A percentile compares a stretch with the other conserved stretches of the same genome.
Evolutionary conservation across 2,888 invertebrate genomes (phyloP).

Genomic region (Fragum sueziense): DNA sequence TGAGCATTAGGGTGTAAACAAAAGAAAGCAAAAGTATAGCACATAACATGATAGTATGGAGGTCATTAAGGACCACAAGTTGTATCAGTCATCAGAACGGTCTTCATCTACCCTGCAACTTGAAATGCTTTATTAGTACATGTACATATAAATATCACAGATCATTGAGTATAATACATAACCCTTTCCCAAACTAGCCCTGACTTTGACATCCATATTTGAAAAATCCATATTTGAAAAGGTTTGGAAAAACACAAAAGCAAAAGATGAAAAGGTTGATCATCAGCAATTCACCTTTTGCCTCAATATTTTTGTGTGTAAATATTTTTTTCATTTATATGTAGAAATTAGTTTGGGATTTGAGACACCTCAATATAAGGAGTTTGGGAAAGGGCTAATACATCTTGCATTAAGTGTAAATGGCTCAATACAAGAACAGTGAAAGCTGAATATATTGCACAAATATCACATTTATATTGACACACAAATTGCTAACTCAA

Average conservation of each 20-base stretch:
- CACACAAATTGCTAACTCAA: neutral
- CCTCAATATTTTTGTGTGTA: no score
- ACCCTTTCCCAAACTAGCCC: neutral
- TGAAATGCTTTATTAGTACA: neutral
- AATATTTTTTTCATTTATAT: no score
- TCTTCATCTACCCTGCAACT: neutral
- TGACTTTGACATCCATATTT: no score
- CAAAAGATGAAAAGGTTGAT: no score
- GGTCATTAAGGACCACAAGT: neutral
- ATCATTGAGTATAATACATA: neutral
- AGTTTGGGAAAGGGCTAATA: no score
- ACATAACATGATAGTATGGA: neutral
- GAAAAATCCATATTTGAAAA: no score
- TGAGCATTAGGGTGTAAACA: neutral
- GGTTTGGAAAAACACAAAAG: no score
- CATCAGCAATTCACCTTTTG: no score
- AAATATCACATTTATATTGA: neutral
- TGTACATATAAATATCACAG: neutral
- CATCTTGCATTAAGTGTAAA: conserved; percentile 9
- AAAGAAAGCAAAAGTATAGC: neutral
- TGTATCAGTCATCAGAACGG: neutral
- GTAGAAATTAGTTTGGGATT: no score
- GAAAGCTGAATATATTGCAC: neutral
- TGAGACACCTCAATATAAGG: no score
- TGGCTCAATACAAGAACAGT: conserved; percentile 4